Evolutionary conservation across 2,113 vertebrate genomes (phyloP), one percentile per base, ranked within the genome.

Genomic region (Epinephelus fuscoguttatus): DNA sequence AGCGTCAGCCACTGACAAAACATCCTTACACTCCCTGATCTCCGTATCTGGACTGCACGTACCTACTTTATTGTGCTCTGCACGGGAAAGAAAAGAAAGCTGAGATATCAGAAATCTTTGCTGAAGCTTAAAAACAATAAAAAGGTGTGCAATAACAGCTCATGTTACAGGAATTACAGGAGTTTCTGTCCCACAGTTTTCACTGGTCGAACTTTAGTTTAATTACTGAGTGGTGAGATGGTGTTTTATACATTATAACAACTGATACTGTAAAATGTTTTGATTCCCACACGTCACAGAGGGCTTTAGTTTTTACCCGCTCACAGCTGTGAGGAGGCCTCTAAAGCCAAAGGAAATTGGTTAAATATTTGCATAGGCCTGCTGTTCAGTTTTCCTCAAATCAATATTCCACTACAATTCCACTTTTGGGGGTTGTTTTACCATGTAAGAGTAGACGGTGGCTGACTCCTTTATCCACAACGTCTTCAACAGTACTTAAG

Each of bases 101-200:
- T 59, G 45, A 63, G 10, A 59, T 77, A 91, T 90, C 57, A 52
- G 25, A 91, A 81, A 68, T 57, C 57, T 77, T 84, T 72, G 57
- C 60, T 66, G 18, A 76, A 82, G 12, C 56, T 63, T 11, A 25
- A 69, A 55, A 55, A 87, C 52, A 88, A 84, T 57, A 30, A 84
- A 78, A 83, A 75, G 64, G 74, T 53, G 60, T 68, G 67, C 50
- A 8, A 59, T 86, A 73, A 71, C 23, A 45, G 40, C 66, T 89
- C 67, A 70, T 76, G 37, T 90, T 77, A 73, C 84, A 80, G 30
- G 71, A 80, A 66, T 59, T 61, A 64, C 40, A 63, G 70, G 62
- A 82, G 67, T 67, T 75, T 70, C 23, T 59, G 49, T 25, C 59
- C 64, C 37, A 47, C 55, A 14, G 19, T 27, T 80, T 59, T 66